phyloP scores from a whole-genome alignment of 2,888 invertebrate genomes.

The Drosophila peninsularis region DNA sequence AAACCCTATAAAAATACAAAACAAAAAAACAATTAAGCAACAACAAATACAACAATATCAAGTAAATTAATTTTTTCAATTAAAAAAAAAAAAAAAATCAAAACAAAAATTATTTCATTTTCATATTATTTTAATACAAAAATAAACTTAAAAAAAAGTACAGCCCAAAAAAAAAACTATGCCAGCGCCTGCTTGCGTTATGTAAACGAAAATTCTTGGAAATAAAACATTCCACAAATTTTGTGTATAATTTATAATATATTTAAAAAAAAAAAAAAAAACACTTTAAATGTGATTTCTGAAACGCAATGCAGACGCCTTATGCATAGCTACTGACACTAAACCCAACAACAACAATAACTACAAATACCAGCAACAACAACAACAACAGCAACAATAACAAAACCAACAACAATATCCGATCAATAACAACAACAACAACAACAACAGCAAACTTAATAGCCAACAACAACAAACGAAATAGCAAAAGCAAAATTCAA shows the following conservation, averaged over 20 bases:
- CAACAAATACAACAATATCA: slow-evolving; percentile 33
- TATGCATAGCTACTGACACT: slow-evolving; percentile 50
- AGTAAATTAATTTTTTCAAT: slow-evolving; percentile 53
- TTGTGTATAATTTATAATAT: slow-evolving; percentile 9
- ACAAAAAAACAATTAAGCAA: slow-evolving; percentile 28
- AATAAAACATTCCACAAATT: slow-evolving; percentile 37
- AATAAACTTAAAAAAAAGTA: slow-evolving; percentile 27
- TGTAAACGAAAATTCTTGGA: slow-evolving; percentile 5
- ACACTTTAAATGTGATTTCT: slow-evolving; percentile 44
- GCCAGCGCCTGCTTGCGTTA: slow-evolving; percentile 40
- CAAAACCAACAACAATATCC: slow-evolving; percentile 71
- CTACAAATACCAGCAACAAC: slow-evolving; percentile 56
- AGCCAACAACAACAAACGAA: slow-evolving; percentile 67
- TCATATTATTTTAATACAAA: slow-evolving; percentile 30
- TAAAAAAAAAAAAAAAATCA: slow-evolving; percentile 22
- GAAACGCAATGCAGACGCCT: slow-evolving; percentile 46
- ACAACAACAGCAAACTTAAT: slow-evolving; percentile 60
- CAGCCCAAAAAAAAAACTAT: slow-evolving; percentile 28
- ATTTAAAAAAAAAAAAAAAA: slow-evolving; percentile 26
- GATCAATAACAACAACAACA: slow-evolving; percentile 73
- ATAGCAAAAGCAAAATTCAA: slow-evolving; percentile 68
- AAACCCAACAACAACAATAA: slow-evolving; percentile 51
- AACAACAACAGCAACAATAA: slow-evolving; percentile 53
- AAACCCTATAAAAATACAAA: slow-evolving; percentile 26
- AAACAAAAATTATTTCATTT: slow-evolving; percentile 31